Evolutionary conservation across 2,797 vertebrate genomes (phyloP), one percentile per base, ranked within the genome.

Genomic region (Pseudotriccus pelzelni): DNA sequence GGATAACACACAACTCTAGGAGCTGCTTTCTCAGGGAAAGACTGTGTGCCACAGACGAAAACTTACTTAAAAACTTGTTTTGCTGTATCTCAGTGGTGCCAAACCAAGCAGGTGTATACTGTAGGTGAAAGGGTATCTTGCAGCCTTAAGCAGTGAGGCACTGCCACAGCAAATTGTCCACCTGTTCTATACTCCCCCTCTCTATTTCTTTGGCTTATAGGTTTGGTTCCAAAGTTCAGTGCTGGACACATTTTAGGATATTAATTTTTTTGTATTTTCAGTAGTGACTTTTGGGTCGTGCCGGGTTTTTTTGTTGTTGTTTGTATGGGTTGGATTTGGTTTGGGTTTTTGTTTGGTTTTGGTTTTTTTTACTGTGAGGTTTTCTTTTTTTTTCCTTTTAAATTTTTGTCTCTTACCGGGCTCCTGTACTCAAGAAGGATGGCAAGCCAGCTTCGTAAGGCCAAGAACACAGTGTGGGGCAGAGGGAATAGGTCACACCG

Each of bases 1-100:
- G 62, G 64, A 15, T 7, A 55, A n/a, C 60, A 41, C 17, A 23
- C 4, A 12, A 0, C 20, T 19, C 52, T 30, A 23, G 37, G 13
- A 69, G 56, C 20, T 62, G 52, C 25, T 28, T 77, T 67, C n/a
- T 60, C 47, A 20, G 41, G 39, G 11, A 47, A 77, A 39, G 10
- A 13, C 36, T n/a, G 58, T 12, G 52, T 58, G 24, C 7, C 10
- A 14, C 6, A 41, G 41, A 27, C 2, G 17, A 88, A 69, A 76
- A 41, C 12, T 62, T 34, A 15, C 14, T 44, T 34, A 14, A 34
- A 76, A 81, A 28, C 20, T 2, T 46, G 34, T 5, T 66, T 68
- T 68, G 22, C 37, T 75, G 10, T 8, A 6, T 25, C 7, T 59
- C 36, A 59, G 1, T 0, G 0, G 16, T 36, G 66, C n/a, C 46